Percentiles rank a stretch among this genome's conserved stretches.
Conservation (phyloP, 2,113 vertebrate genomes). For the Onychorhynchus coronatus region DNA sequence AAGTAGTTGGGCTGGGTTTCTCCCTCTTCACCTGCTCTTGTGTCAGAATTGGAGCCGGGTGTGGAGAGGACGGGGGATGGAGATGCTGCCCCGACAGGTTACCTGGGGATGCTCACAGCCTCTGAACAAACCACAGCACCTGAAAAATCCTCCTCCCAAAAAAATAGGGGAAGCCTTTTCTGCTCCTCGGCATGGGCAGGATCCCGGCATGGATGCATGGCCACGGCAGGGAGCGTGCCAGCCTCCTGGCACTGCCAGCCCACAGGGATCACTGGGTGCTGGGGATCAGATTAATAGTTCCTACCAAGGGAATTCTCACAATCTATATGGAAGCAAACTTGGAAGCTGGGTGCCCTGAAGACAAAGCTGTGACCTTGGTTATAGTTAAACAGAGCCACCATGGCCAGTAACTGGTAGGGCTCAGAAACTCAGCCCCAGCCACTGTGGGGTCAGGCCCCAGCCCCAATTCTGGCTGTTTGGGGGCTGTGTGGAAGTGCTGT, state of each 20-base stretch:
- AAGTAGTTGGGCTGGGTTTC: not conserved
- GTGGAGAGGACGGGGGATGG: not conserved
- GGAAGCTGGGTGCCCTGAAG: not conserved
- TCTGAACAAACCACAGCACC: fast-evolving
- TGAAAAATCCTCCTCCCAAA: not conserved
- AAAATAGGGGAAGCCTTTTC: fast-evolving
- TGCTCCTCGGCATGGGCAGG: fast-evolving
- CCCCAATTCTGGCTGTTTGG: not conserved
- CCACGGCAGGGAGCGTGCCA: fast-evolving
- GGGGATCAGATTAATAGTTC: fast-evolving
- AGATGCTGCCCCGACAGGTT: not conserved
- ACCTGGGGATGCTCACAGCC: not conserved
- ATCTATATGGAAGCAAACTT: not conserved
- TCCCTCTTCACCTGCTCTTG: not conserved
- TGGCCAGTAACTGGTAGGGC: not conserved
- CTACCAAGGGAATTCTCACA: not conserved
- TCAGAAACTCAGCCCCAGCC: fast-evolving
- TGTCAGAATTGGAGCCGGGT: fast-evolving
- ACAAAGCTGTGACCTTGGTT: not conserved
- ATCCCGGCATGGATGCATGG: not conserved
- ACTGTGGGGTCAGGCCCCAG: fast-evolving
- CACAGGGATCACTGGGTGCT: fast-evolving
- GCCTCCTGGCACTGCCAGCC: not conserved
- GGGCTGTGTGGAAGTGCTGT: not conserved
- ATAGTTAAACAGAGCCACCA: fast-evolving